Evolutionary conservation across 30 jellyfish, hydroid and myxozoan genomes (phyloP).

Genomic region (Clytia hemisphaerica): DNA sequence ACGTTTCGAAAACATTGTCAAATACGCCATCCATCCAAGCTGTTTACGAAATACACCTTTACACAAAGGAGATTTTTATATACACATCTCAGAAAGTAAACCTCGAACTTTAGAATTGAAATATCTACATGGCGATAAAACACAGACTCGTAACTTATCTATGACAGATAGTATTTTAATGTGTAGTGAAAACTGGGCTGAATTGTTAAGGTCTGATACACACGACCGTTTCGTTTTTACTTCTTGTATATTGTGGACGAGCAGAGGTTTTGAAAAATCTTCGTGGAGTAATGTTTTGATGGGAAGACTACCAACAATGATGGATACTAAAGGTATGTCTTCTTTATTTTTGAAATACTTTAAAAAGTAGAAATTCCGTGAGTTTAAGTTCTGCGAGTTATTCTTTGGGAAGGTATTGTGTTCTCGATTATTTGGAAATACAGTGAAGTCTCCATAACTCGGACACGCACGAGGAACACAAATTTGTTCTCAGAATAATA

Average conservation of each 20-base stretch:
- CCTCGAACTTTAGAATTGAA: slow-evolving; percentile 70
- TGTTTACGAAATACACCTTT: slow-evolving; percentile 22
- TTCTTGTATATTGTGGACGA: slow-evolving; percentile 59
- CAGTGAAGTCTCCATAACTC: too few species aligned
- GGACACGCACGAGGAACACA: too few species aligned
- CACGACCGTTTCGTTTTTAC: slow-evolving; percentile 54
- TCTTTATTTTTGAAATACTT: background rate
- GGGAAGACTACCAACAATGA: background rate
- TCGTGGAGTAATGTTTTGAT: slow-evolving; percentile 52
- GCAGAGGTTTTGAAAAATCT: slow-evolving; percentile 42
- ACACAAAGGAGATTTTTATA: slow-evolving; percentile 84
- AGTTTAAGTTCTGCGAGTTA: too few species aligned
- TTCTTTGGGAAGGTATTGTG: too few species aligned
- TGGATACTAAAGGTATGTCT: background rate
- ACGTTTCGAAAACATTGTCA: slow-evolving; percentile 57
- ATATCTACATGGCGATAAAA: slow-evolving; percentile 53
- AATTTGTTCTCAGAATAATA: too few species aligned
- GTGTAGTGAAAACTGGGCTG: slow-evolving; percentile 91
- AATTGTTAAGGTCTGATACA: slow-evolving; percentile 49
- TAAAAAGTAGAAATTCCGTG: too few species aligned
- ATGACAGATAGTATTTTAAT: slow-evolving; percentile 59
- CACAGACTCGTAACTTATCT: slow-evolving; percentile 40
- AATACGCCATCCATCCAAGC: slow-evolving; percentile 70
- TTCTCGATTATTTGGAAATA: too few species aligned
- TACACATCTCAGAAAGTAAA: slow-evolving; percentile 45